phyloP scores from a whole-genome alignment of 2,797 vertebrate genomes.

The Muscicapa comitata region DNA sequence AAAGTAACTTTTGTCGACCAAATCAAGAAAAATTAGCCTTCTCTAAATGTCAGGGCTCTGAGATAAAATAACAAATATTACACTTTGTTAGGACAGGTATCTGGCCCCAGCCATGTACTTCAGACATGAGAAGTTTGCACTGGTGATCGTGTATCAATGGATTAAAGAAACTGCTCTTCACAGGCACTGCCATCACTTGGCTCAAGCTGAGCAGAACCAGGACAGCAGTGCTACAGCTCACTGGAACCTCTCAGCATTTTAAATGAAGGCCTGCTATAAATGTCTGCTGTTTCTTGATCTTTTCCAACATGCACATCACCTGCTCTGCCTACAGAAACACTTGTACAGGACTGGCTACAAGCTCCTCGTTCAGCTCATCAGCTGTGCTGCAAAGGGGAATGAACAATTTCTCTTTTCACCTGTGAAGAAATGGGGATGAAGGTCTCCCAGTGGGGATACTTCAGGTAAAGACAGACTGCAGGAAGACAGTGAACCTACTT shows the following conservation, averaged over 20 bases:
- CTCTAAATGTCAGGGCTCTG: neutral
- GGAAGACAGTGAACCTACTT: conserved; percentile 82
- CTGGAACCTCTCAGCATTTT: neutral
- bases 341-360: neutral
- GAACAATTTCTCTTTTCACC: neutral
- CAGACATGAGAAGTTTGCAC: neutral
- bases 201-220: neutral
- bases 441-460: neutral
- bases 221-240: neutral
- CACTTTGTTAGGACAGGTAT: neutral
- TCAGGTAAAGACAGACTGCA: conserved; percentile 36
- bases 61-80: neutral
- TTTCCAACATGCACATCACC: neutral
- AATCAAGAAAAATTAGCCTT: neutral
- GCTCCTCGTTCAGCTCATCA: neutral
- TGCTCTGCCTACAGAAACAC: neutral
- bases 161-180: neutral
- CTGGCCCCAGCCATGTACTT: neutral
- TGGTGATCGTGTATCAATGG: neutral
- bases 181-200: neutral
- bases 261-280: neutral
- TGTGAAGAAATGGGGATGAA: conserved; percentile 36
- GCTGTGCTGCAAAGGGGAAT: neutral
- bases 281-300: neutral
- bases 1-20: neutral